phyloP scores from a whole-genome alignment of 1,140 invertebrate species.

The Hormaphis cornu region DNA sequence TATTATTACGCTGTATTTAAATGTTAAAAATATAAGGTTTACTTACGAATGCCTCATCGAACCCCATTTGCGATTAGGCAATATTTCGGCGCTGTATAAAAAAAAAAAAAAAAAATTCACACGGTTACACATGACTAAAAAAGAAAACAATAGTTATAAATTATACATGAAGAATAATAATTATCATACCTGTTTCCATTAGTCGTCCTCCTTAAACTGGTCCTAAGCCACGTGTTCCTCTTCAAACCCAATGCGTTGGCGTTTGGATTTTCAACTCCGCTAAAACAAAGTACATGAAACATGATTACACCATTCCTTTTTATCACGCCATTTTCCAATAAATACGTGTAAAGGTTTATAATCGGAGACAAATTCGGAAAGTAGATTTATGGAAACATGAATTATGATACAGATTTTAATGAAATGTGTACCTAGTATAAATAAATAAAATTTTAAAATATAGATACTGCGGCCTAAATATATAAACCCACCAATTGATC shows the following conservation, averaged over 20 bases:
- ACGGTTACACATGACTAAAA: background rate
- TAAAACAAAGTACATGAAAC: background rate
- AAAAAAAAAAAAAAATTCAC: slow-evolving; percentile 41
- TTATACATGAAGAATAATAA: background rate
- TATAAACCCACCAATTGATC: too few species aligned
- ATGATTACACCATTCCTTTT: background rate
- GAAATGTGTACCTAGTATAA: too few species aligned
- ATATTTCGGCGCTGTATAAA: slow-evolving; percentile 57
- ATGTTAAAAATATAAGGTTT: too few species aligned
- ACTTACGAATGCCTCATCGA: slow-evolving; percentile 61
- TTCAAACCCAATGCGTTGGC: slow-evolving; percentile 33
- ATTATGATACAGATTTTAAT: too few species aligned
- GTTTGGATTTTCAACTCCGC: slow-evolving; percentile 6
- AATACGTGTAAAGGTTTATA: too few species aligned
- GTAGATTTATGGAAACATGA: too few species aligned
- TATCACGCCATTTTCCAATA: background rate
- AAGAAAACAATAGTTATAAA: background rate
- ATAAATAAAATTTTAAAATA: too few species aligned
- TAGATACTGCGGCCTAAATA: too few species aligned
- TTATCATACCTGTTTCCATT: slow-evolving; percentile 6
- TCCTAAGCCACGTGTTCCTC: slow-evolving; percentile 62
- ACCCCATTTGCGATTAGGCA: slow-evolving; percentile 62
- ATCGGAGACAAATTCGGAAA: too few species aligned
- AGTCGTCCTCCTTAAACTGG: slow-evolving; percentile 62
- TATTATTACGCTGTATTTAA: too few species aligned